These are phyloP conservation scores for Leptinotarsa defecta DNA, from an alignment of 1,140 invertebrate genomes.

Conservation along the genomic window DNA sequence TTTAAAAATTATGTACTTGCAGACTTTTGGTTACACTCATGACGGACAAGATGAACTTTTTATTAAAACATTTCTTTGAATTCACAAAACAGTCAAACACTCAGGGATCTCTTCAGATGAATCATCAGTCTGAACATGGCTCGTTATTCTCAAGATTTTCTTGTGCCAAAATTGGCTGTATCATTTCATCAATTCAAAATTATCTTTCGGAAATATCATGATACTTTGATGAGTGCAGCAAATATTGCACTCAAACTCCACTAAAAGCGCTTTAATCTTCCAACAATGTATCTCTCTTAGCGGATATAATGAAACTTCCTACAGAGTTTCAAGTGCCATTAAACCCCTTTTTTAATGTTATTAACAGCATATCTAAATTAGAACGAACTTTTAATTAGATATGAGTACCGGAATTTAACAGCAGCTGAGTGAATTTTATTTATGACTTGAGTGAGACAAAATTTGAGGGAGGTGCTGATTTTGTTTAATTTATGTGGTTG, in stretches of 20 bases:
- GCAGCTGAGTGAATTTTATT: slow-evolving; percentile 3
- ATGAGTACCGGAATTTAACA: slow-evolving; percentile 1
- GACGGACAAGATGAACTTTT: no score
- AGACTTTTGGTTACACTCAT: no score
- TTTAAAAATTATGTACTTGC: no score
- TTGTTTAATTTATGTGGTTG: background rate
- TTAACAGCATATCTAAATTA: slow-evolving; percentile 18
- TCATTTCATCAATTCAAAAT: no score
- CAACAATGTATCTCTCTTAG: background rate
- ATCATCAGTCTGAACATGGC: no score
- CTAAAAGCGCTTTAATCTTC: background rate
- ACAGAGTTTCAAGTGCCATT: slow-evolving; percentile 16
- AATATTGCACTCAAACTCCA: background rate
- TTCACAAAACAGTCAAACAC: no score
- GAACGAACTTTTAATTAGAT: slow-evolving; percentile 23
- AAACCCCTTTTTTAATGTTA: slow-evolving; percentile 16
- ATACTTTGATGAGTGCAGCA: no score
- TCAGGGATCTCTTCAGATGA: no score
- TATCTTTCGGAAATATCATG: no score
- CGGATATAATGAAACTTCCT: slow-evolving; percentile 6
- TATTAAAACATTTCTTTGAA: no score
- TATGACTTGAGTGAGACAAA: background rate
- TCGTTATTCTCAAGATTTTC: no score
- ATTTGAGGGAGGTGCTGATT: background rate
- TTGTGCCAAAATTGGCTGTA: no score